Base-by-base conservation (phyloP, 37 sponge, comb jelly and placozoan species). In the Geodia barretti region DNA sequence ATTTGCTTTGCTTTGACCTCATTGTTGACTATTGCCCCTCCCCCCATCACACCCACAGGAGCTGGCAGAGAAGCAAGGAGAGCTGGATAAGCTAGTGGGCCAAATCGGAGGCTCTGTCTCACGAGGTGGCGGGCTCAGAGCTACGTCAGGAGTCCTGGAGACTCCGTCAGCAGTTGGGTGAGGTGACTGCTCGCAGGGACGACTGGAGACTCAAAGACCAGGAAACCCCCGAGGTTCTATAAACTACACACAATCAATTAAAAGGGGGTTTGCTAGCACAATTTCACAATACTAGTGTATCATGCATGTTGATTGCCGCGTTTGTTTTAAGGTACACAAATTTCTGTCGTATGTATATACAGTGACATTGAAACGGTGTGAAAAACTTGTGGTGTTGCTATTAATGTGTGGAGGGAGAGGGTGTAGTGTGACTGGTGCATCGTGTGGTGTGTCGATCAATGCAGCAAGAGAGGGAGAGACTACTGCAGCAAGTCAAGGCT, bases 401-500 rank as follows among this genome's bases (percentile, higher is more conserved):
- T n/a, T n/a, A n/a, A n/a, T n/a, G n/a, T n/a, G n/a, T n/a, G n/a
- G n/a, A n/a, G n/a, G n/a, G n/a, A n/a, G n/a, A 47, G 54, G 7
- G 54, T 47, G 14, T 47, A 47, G 54, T 47, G 7, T 7, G 54
- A 47, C 54, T 47, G 54, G 7, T 47, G n/a, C n/a, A n/a, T n/a
- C n/a, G n/a, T n/a, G n/a, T n/a, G n/a, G n/a, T n/a, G n/a, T n/a
- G n/a, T n/a, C n/a, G n/a, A n/a, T n/a, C 54, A 17, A 7, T 47
- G 11, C 54, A 88, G 76, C 76, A 88, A 67, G 92, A 93, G 82
- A 84, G 88, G 72, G 92, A 90, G 77, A 84, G 91, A 73, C 86
- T 88, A 4, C 82, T 92, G 62, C 76, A 73, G 38, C 97, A 96
- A 62, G 94, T 96, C 37, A 92, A 96, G 74, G 92, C 92, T 5